Evolutionary conservation across 2,797 vertebrate genomes (phyloP).

Genomic region (Natrix natrix): DNA sequence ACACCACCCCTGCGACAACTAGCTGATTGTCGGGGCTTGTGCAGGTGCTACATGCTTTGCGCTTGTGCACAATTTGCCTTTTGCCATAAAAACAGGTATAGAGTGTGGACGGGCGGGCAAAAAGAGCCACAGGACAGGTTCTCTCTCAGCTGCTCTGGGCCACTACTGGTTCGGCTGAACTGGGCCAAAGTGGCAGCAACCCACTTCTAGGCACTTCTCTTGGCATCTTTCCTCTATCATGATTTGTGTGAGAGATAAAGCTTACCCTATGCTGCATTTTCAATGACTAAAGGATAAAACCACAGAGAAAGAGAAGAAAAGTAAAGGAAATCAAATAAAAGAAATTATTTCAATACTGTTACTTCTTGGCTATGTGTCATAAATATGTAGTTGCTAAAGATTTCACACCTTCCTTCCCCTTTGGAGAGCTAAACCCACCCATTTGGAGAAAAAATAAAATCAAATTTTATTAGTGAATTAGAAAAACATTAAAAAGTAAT

Average conservation of each 20-base stretch:
- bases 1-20: too few relatives aligned
- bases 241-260: not conserved
- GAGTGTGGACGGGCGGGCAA: too few relatives aligned
- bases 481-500: not conserved
- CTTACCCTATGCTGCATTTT: not conserved
- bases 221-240: not conserved
- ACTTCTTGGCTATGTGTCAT: not conserved
- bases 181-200: too few relatives aligned
- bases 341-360: not conserved
- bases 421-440: not conserved
- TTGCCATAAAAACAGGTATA: too few relatives aligned
- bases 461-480: not conserved
- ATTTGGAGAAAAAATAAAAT: not conserved
- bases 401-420: not conserved
- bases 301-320: not conserved
- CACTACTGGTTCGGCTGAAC: too few relatives aligned
- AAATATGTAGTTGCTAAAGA: not conserved
- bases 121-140: too few relatives aligned
- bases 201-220: not conserved
- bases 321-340: not conserved
- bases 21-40: too few relatives aligned
- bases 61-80: too few relatives aligned
- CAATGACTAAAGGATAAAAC: not conserved
- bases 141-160: too few relatives aligned
- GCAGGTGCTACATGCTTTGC: too few relatives aligned